Evolutionary conservation across 1,140 invertebrate species (phyloP).

Genomic region (Maconellicoccus hirsutus): DNA sequence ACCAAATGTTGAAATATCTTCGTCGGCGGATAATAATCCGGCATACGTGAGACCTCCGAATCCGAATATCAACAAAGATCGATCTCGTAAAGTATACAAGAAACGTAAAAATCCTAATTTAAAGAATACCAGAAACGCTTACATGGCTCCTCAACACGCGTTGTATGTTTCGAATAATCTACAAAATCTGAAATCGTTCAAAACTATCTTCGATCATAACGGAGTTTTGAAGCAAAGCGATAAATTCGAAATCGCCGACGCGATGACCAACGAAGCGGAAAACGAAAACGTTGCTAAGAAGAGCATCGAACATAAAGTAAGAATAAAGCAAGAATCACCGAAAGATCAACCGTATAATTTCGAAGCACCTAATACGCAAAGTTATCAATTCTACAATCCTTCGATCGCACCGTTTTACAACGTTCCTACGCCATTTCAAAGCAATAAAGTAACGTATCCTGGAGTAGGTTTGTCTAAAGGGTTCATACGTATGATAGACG

Average conservation of each 20-base stretch:
- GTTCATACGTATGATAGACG: not conserved
- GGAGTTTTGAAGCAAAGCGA: not conserved
- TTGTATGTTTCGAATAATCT: slow-evolving; percentile 1
- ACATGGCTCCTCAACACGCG: not conserved
- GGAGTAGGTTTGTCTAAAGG: not conserved
- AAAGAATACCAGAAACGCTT: not conserved
- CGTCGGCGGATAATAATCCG: not conserved
- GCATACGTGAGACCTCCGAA: not conserved
- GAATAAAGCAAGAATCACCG: not conserved
- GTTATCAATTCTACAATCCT: not conserved
- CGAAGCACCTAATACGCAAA: not conserved
- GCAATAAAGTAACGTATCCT: not conserved
- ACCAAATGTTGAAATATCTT: slow-evolving; percentile 28
- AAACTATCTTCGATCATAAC: not conserved
- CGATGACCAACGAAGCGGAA: not conserved
- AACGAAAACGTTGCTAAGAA: not conserved
- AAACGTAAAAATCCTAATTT: not conserved
- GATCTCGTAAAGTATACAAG: not conserved
- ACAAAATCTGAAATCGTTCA: not conserved
- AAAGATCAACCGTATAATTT: not conserved
- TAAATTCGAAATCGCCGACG: not conserved
- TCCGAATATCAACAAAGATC: not conserved
- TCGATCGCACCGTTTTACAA: not conserved
- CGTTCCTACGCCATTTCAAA: not conserved
- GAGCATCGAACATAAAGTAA: not conserved